Conservation (phyloP, 2,888 invertebrate genomes). For the Andrena trimmerana region DNA sequence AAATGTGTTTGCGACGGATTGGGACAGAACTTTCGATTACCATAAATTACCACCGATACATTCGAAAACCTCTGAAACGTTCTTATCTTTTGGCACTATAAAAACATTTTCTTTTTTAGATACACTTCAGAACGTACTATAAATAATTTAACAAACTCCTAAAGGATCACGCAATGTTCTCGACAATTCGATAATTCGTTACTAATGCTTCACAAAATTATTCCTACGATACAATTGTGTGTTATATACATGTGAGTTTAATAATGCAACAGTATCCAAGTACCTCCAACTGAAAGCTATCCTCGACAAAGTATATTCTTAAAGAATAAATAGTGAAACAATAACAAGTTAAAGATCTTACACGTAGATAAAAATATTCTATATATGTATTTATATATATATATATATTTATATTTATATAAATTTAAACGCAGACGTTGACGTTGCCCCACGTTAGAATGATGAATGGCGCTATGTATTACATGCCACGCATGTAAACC, state of each 20-base stretch:
- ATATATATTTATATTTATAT: constrained; percentile 59
- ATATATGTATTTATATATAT: constrained; percentile 35
- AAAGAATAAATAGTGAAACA: constrained; percentile 66
- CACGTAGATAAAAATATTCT: constrained; percentile 63
- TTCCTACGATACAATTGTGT: constrained; percentile 47
- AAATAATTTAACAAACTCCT: constrained; percentile 48
- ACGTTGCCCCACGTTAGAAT: constrained; percentile 39
- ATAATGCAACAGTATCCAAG: constrained; percentile 51
- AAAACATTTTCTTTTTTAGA: constrained; percentile 34
- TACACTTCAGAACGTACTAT: constrained; percentile 25
- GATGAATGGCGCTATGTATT: constrained; percentile 54
- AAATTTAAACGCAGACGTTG: constrained; percentile 54
- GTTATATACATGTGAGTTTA: constrained; percentile 66
- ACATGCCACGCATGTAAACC: constrained; percentile 55
- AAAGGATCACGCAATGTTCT: constrained; percentile 12
- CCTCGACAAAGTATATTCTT: constrained; percentile 42
- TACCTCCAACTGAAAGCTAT: constrained; percentile 36
- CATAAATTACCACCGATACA: constrained; percentile 10
- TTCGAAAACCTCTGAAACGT: constrained; percentile 16
- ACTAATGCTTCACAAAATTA: constrained; percentile 40
- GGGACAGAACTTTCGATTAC: constrained; percentile 16
- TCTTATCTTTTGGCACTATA: constrained; percentile 49
- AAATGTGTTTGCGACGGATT: constrained; percentile 25
- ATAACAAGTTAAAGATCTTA: constrained; percentile 65
- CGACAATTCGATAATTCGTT: constrained; percentile 15